Conservation (phyloP, 2,113 vertebrate species). For the Gymnarchus niloticus region DNA sequence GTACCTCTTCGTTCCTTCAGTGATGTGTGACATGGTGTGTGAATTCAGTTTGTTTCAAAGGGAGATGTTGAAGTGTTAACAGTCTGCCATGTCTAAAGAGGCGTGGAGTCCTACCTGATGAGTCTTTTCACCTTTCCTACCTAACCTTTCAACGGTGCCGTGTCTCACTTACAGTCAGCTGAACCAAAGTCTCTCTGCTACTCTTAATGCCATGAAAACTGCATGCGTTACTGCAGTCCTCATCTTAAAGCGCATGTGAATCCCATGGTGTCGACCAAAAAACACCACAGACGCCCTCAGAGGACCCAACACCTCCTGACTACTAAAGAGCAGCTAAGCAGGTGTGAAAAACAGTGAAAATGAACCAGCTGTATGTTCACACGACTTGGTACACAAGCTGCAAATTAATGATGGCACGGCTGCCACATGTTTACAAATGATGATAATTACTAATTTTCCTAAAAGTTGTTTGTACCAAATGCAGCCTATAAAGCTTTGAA, state of each 20-base stretch:
- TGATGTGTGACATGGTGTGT: background rate
- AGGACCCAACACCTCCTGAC: background rate
- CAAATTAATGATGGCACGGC: background rate
- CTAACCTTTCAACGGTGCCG: background rate
- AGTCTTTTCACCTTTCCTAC: background rate
- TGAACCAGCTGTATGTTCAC: background rate
- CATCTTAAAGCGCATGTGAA: background rate
- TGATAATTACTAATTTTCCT: background rate
- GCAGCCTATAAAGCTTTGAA: background rate
- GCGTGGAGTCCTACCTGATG: background rate
- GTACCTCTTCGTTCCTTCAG: too few species aligned
- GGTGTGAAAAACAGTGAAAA: background rate
- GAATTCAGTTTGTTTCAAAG: background rate
- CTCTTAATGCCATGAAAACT: too few species aligned
- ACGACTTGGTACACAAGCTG: background rate
- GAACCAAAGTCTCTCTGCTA: too few species aligned
- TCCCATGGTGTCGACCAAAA: background rate
- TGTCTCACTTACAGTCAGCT: background rate
- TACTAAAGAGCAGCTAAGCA: background rate
- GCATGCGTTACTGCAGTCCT: background rate
- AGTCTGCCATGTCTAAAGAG: background rate
- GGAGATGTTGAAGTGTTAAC: background rate
- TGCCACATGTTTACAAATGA: background rate
- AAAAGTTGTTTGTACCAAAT: background rate
- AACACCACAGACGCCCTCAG: background rate